Percentiles rank a stretch among this genome's conserved stretches.
Conservation (phyloP, 2,113 vertebrate species). For the Perca flavescens region DNA sequence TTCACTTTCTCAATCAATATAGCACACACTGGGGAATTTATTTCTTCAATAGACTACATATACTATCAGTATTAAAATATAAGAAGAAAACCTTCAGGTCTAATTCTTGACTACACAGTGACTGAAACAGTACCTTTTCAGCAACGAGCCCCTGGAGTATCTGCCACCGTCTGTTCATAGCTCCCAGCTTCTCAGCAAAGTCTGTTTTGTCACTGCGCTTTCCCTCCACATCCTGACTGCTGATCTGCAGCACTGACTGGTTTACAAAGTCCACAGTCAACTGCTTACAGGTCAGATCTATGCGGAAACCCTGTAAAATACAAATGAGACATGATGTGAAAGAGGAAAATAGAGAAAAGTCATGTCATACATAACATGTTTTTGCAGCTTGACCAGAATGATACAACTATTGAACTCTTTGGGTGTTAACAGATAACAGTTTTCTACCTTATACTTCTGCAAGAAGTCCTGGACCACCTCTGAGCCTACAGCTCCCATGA, state of each 20-base stretch:
- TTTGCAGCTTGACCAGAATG: not conserved
- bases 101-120: not conserved
- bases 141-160: constrained; percentile 91
- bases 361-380: not conserved
- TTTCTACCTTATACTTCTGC: constrained; percentile 94
- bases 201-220: constrained; percentile 97
- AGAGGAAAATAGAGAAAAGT: not conserved
- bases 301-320: constrained; percentile 90
- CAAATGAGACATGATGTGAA: not conserved
- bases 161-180: constrained; percentile 97
- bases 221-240: constrained; percentile 96
- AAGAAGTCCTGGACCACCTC: constrained; percentile 88
- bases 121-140: constrained; percentile 87
- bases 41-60: too few species aligned
- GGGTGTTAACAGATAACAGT: not conserved
- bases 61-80: too few species aligned
- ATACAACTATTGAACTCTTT: not conserved
- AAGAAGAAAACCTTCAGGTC: not conserved
- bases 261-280: constrained; percentile 98
- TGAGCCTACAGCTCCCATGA: constrained; percentile 90
- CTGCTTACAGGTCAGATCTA: constrained; percentile 97
- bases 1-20: too few species aligned
- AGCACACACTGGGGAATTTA: too few species aligned
- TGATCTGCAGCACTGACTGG: constrained; percentile 96
- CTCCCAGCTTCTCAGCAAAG: constrained; percentile 95